phyloP scores from a whole-genome alignment of 2,797 vertebrate genomes.

The Melanotaenia parkinsoni region DNA sequence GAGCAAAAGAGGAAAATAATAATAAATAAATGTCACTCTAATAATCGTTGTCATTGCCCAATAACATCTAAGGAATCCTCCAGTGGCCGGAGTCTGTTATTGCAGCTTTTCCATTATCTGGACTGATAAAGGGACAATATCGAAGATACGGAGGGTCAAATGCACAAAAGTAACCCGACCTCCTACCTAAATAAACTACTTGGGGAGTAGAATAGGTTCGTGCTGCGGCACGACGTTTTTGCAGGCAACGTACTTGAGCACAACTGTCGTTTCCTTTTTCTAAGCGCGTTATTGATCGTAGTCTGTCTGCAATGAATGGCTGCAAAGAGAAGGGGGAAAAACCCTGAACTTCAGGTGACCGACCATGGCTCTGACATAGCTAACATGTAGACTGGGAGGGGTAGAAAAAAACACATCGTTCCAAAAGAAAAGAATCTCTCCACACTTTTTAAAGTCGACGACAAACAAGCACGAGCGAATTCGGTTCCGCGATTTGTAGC shows the following conservation, averaged over 20 bases:
- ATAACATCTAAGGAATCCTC: slow-evolving; percentile 77
- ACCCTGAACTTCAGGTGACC: slow-evolving; percentile 98
- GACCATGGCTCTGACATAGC: slow-evolving; percentile 89
- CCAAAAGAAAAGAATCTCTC: slow-evolving; percentile 38
- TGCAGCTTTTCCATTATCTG: slow-evolving; percentile 77
- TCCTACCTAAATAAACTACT: slow-evolving; percentile 45
- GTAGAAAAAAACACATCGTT: slow-evolving; percentile 60
- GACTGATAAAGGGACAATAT: slow-evolving; percentile 82
- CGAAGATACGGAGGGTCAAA: slow-evolving; percentile 78
- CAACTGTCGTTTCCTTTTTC: slow-evolving; percentile 57
- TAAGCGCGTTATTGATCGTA: slow-evolving; percentile 84
- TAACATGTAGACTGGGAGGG: slow-evolving; percentile 82
- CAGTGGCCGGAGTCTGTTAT: slow-evolving; percentile 80
- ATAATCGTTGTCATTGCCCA: slow-evolving; percentile 64
- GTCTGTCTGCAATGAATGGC: slow-evolving; percentile 90
- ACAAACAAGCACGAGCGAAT: slow-evolving; percentile 63
- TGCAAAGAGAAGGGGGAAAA: slow-evolving; percentile 80
- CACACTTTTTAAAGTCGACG: slow-evolving; percentile 69
- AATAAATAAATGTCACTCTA: slow-evolving; percentile 62
- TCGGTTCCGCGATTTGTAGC: slow-evolving; percentile 45
- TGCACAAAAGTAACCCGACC: slow-evolving; percentile 70
- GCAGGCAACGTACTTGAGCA: slow-evolving; percentile 19
- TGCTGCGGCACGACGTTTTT: slow-evolving; percentile 13
- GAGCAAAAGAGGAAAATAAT: slow-evolving; percentile 9
- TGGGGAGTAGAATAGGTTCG: background rate